Conservation (phyloP, 2,888 invertebrate species). For the Orthosia gothica region DNA sequence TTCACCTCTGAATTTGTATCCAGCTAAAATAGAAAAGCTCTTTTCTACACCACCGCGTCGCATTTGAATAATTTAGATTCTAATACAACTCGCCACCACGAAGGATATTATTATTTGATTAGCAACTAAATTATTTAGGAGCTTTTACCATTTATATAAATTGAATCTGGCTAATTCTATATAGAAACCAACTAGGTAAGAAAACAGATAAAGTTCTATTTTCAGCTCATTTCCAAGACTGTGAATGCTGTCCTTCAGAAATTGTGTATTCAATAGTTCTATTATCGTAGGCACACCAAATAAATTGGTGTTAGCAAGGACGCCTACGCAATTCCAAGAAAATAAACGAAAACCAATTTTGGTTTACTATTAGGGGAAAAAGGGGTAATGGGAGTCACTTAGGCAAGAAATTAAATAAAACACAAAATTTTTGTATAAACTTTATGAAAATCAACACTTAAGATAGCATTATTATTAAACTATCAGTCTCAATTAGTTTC, state of each 20-base stretch:
- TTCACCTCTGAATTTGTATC: constrained; percentile 22
- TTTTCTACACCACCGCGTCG: not conserved
- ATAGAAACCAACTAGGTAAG: constrained; percentile 10
- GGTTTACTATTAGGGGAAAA: constrained; percentile 29
- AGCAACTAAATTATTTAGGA: constrained; percentile 29
- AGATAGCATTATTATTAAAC: no score
- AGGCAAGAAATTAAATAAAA: no score
- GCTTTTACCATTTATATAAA: constrained; percentile 11
- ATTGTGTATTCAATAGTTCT: no score
- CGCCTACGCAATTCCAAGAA: constrained; percentile 39
- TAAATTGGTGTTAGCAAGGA: constrained; percentile 35
- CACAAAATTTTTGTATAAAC: no score
- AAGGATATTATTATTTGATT: constrained; percentile 34
- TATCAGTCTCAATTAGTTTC: no score
- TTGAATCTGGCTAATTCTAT: constrained; percentile 4
- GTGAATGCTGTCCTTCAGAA: no score
- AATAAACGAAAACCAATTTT: constrained; percentile 52
- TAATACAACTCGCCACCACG: constrained; percentile 2
- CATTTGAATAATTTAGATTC: constrained; percentile 22
- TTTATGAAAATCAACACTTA: no score
- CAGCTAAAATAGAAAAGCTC: constrained; percentile 9
- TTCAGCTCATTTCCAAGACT: constrained; percentile 7
- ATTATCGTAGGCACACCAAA: constrained; percentile 34
- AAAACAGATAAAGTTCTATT: constrained; percentile 14
- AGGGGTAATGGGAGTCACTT: no score